Conservation (phyloP, 2,113 vertebrate genomes). For the Hyperopisus bebe region DNA sequence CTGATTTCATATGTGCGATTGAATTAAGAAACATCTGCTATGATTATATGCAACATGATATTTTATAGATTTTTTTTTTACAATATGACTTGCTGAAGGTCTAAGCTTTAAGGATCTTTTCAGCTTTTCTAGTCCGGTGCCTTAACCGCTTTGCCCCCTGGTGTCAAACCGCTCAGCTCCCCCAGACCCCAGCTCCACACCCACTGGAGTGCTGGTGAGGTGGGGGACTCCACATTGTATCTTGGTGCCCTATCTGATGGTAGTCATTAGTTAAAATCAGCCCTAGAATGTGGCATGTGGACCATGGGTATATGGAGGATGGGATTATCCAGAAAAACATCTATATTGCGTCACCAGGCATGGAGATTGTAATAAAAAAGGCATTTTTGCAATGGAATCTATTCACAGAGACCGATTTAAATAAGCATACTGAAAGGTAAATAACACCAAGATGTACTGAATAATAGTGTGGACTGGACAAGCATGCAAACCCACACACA, state of each 20-base stretch:
- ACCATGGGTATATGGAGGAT: not conserved
- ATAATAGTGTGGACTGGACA: not conserved
- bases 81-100: not conserved
- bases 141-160: not conserved
- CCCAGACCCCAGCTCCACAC: not conserved
- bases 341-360: not conserved
- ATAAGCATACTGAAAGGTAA: not conserved
- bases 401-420: not conserved
- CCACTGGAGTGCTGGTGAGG: not conserved
- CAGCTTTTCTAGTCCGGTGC: not conserved
- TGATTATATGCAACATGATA: not conserved
- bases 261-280: not conserved
- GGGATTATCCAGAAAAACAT: not conserved
- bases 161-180: not conserved
- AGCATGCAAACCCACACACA: not conserved
- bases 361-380: not conserved
- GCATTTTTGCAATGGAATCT: not conserved
- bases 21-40: not conserved
- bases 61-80: not conserved
- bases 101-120: not conserved
- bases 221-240: not conserved
- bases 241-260: not conserved
- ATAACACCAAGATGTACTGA: not conserved
- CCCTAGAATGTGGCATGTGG: not conserved
- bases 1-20: not conserved